phyloP scores from a whole-genome alignment of 2,888 invertebrate genomes.

The Epinotia demarniana region DNA sequence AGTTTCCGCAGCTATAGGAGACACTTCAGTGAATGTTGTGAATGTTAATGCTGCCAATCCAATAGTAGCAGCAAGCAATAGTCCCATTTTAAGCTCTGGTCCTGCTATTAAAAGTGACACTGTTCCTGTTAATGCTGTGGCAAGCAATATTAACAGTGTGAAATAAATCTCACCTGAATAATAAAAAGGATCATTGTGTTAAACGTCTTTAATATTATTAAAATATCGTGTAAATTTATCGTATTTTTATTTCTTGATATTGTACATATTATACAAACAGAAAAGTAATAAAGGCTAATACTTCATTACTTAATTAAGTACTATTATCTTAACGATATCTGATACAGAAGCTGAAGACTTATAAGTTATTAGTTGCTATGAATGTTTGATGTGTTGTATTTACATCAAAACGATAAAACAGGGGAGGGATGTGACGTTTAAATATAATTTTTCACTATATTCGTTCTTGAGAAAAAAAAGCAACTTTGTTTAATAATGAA shows the following conservation, averaged over 20 bases:
- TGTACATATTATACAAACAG: too few relatives aligned
- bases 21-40: background rate
- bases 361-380: too few relatives aligned
- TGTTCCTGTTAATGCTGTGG: background rate
- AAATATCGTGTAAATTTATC: background rate
- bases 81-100: background rate
- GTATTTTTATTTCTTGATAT: background rate
- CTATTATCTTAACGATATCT: background rate
- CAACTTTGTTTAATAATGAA: too few relatives aligned
- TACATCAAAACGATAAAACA: too few relatives aligned
- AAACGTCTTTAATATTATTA: background rate
- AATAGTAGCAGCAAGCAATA: background rate
- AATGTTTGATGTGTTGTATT: too few relatives aligned
- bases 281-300: too few relatives aligned
- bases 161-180: background rate
- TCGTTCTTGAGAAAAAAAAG: too few relatives aligned
- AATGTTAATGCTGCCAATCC: constrained; percentile 1
- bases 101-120: constrained; percentile 1
- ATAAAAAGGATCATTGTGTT: background rate
- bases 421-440: too few relatives aligned
- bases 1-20: background rate
- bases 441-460: too few relatives aligned
- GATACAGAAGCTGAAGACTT: background rate
- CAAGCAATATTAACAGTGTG: constrained; percentile 2
- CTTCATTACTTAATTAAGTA: too few relatives aligned